Evolutionary conservation across 92 coral and sea anemone genomes (phyloP).

Genomic region (Desmophyllum pertusum): DNA sequence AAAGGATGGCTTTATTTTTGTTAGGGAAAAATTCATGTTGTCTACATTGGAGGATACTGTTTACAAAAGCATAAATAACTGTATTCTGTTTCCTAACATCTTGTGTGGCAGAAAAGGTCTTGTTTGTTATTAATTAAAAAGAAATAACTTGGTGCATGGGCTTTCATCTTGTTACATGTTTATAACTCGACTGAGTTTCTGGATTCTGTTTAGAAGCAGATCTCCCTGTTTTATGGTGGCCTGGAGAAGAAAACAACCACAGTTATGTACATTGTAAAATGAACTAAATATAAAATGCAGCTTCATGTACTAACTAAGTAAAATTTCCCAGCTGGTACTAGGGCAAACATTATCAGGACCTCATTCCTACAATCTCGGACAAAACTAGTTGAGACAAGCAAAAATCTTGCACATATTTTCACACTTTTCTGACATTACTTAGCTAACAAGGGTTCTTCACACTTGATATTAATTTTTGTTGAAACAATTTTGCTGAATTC

Average conservation of each 20-base stretch:
- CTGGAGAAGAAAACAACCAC: conserved; percentile 40
- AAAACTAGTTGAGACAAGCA: no score
- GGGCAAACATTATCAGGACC: no score
- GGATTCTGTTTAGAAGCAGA: conserved; percentile 93
- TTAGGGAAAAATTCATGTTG: not conserved
- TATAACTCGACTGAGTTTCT: conserved; percentile 96
- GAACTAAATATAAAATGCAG: not conserved
- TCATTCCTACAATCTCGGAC: no score
- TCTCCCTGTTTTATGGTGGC: conserved; percentile 97
- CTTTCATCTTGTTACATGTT: conserved; percentile 65
- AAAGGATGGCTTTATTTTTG: conserved; percentile 2
- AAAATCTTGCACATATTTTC: no score
- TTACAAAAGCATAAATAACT: conserved; percentile 11
- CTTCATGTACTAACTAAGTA: not conserved
- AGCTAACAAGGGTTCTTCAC: not conserved
- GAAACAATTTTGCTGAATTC: not conserved
- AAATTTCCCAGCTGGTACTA: no score
- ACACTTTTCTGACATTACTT: no score
- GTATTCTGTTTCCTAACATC: not conserved
- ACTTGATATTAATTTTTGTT: not conserved
- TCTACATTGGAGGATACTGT: not conserved
- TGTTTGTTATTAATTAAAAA: not conserved
- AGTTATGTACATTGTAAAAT: not conserved
- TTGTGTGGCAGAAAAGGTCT: not conserved
- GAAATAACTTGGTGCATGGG: not conserved